Percentiles rank a stretch among this genome's conserved stretches.
phyloP scores from a whole-genome alignment of 2,888 invertebrate species.

The Drosophila picticornis region DNA sequence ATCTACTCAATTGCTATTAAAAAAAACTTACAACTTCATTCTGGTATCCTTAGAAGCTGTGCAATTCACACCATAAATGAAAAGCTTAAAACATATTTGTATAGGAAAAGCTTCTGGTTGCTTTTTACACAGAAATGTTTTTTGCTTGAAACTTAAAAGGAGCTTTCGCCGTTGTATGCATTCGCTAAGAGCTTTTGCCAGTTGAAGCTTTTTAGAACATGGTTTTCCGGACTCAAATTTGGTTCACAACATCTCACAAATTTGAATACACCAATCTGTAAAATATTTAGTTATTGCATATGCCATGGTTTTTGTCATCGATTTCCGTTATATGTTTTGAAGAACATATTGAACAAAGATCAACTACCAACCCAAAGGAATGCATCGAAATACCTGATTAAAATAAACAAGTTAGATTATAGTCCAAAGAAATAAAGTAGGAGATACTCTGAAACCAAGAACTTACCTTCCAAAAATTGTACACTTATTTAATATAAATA shows the following conservation, averaged over 20 bases:
- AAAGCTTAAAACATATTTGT: background rate
- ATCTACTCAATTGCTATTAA: background rate
- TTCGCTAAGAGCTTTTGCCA: constrained; percentile 6
- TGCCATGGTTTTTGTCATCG: background rate
- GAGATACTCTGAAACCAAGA: background rate
- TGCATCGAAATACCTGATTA: background rate
- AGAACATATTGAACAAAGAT: background rate
- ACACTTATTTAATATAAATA: background rate
- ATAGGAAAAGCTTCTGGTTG: background rate
- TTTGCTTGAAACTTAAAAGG: background rate
- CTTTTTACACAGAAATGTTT: background rate
- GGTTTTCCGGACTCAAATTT: background rate
- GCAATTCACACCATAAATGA: background rate
- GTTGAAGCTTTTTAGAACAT: constrained; percentile 8
- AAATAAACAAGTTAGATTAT: background rate
- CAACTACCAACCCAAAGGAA: background rate
- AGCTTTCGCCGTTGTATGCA: background rate
- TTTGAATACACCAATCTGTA: background rate
- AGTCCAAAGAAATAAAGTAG: background rate
- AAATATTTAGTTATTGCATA: background rate
- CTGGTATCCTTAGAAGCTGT: background rate
- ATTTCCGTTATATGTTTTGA: background rate
- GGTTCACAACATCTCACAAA: background rate
- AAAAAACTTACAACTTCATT: background rate
- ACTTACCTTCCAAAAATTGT: background rate